Conservation (phyloP, 30 jellyfish, hydroid and myxozoan species). For the Aurelia aurita complex sp. Pacific region DNA sequence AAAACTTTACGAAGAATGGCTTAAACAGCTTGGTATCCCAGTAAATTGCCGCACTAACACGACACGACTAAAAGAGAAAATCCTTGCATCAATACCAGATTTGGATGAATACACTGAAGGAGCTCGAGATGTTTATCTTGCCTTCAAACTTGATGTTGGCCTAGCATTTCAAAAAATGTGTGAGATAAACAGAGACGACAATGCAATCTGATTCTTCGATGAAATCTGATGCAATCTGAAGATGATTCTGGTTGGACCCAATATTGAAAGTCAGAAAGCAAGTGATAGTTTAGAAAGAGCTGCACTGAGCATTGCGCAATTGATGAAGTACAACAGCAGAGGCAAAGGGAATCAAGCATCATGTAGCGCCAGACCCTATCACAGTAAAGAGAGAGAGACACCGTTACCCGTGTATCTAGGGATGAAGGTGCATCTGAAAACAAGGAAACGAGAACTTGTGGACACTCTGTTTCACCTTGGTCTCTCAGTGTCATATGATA, state of each 20-base stretch:
- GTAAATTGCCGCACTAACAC: too few relatives aligned
- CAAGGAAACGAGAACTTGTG: not conserved
- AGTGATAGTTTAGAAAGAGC: not conserved
- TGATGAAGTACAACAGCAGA: not conserved
- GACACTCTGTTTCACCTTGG: slow-evolving; percentile 17
- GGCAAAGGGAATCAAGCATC: not conserved
- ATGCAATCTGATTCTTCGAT: too few relatives aligned
- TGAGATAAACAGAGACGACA: too few relatives aligned
- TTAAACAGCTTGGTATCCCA: too few relatives aligned
- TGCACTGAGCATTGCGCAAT: slow-evolving; percentile 16
- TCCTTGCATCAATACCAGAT: too few relatives aligned
- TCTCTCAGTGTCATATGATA: slow-evolving; percentile 8
- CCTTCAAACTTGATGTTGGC: too few relatives aligned
- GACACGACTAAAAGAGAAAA: too few relatives aligned
- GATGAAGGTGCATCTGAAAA: slow-evolving; percentile 1
- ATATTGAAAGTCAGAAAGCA: not conserved
- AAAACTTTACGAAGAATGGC: too few relatives aligned
- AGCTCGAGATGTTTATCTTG: too few relatives aligned
- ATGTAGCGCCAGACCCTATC: not conserved
- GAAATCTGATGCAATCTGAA: too few relatives aligned
- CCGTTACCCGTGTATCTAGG: slow-evolving; percentile 22
- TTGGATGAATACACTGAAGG: too few relatives aligned
- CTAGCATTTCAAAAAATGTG: too few relatives aligned
- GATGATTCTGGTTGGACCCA: slow-evolving; percentile 18
- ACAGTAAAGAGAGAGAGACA: slow-evolving; percentile 1